phyloP scores from a whole-genome alignment of 2,797 vertebrate genomes.

The Sciurus carolinensis region DNA sequence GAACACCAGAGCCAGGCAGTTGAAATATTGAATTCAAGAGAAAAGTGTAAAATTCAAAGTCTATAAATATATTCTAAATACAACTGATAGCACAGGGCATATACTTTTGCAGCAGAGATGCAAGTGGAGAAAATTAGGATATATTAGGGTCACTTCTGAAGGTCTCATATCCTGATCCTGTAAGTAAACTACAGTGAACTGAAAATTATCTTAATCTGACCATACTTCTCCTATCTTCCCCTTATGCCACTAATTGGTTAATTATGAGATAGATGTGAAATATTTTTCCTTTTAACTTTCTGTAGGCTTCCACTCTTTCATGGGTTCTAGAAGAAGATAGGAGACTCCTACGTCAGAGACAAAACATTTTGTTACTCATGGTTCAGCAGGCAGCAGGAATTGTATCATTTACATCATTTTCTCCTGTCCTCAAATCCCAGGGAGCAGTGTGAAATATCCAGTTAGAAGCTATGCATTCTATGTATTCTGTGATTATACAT shows the following conservation, averaged over 20 bases:
- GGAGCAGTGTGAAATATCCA: neutral
- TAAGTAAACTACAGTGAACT: neutral
- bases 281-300: neutral
- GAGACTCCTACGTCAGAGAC: neutral
- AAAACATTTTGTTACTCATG: neutral
- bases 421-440: neutral
- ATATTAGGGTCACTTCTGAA: neutral
- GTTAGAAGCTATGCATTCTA: neutral
- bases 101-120: neutral
- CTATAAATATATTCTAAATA: neutral
- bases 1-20: neutral
- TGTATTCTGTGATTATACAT: neutral
- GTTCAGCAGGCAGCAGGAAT: neutral
- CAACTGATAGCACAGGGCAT: neutral
- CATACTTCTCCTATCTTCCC: accelerated
- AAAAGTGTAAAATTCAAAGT: neutral
- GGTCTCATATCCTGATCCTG: neutral
- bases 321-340: neutral
- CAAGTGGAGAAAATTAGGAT: neutral
- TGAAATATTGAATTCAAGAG: neutral
- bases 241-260: neutral
- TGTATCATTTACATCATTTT: neutral
- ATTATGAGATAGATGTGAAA: neutral
- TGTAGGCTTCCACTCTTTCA: neutral
- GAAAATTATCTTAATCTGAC: neutral